Conservation (phyloP, 2,113 vertebrate species). For the Mobula hypostoma region DNA sequence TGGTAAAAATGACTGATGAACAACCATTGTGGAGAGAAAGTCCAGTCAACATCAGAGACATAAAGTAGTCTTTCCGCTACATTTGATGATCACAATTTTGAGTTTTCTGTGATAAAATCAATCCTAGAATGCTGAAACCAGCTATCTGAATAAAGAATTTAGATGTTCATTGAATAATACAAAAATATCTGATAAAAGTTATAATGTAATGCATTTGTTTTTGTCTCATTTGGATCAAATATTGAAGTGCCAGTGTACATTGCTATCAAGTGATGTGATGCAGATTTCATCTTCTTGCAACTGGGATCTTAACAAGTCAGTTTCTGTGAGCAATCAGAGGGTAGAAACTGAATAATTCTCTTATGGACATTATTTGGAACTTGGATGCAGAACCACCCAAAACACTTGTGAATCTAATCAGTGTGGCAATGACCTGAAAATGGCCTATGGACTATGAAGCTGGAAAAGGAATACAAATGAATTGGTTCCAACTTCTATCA, state of each 20-base stretch:
- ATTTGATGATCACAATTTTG: no score
- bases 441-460: background rate
- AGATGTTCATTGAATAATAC: background rate
- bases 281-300: background rate
- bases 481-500: background rate
- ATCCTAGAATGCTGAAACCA: background rate
- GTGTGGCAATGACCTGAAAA: background rate
- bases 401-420: background rate
- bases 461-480: background rate
- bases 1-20: no score
- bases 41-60: no score
- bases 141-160: background rate
- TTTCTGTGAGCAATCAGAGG: no score
- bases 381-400: background rate
- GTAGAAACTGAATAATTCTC: background rate
- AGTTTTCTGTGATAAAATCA: background rate
- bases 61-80: no score
- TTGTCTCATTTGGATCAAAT: background rate
- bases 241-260: background rate
- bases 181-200: background rate
- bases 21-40: no score
- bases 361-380: background rate
- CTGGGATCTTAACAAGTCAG: background rate
- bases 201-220: background rate
- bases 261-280: background rate